phyloP scores from a whole-genome alignment of 2,888 invertebrate species.

The Fragum fragum region DNA sequence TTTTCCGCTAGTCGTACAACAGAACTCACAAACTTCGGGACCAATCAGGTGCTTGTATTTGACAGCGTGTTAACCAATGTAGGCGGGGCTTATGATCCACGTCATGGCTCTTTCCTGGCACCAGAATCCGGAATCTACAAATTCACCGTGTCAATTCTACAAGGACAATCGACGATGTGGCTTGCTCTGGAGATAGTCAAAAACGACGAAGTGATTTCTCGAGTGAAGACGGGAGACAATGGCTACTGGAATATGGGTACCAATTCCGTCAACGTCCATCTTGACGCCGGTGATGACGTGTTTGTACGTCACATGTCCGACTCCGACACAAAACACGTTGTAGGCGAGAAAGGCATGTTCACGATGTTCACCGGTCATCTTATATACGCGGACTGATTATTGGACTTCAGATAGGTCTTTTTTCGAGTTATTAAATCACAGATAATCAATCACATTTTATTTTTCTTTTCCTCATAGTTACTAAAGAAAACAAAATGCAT shows the following conservation, averaged over 20 bases:
- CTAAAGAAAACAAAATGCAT: too few relatives aligned
- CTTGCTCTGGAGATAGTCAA: constrained; percentile 52
- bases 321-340: constrained; percentile 51
- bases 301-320: constrained; percentile 65
- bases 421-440: too few relatives aligned
- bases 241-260: constrained; percentile 66
- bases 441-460: too few relatives aligned
- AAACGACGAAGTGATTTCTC: constrained; percentile 49
- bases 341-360: constrained; percentile 50
- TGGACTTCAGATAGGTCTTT: too few relatives aligned
- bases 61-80: constrained; percentile 83
- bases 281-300: constrained; percentile 59
- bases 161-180: constrained; percentile 62
- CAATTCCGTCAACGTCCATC: constrained; percentile 56
- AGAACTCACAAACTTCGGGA: constrained; percentile 82
- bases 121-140: constrained; percentile 83
- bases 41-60: constrained; percentile 78
- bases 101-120: constrained; percentile 83
- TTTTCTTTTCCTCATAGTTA: too few relatives aligned
- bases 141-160: constrained; percentile 70
- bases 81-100: constrained; percentile 81
- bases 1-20: constrained; percentile 82
- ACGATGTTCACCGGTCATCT: constrained; percentile 65
- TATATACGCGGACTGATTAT: constrained; percentile 45
- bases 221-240: constrained; percentile 66